A percentile compares a stretch with the other conserved stretches of the same genome.
phyloP scores from a whole-genome alignment of 1,140 invertebrate species.

The Panulirus ornatus region DNA sequence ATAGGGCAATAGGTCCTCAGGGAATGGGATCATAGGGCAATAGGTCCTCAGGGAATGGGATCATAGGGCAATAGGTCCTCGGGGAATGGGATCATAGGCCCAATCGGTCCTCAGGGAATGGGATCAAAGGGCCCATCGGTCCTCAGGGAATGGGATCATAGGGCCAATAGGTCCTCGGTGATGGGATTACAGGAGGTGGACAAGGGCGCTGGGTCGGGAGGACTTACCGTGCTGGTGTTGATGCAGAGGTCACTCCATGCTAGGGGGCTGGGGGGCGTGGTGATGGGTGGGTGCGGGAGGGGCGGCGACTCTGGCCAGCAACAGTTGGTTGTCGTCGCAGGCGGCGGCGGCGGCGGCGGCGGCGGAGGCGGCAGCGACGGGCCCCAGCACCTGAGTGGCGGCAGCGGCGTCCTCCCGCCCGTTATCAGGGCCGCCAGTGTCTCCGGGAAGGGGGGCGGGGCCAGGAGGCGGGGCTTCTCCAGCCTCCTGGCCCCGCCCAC shows the following conservation, averaged over 20 bases:
- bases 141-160: too few species aligned
- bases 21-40: too few species aligned
- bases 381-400: conserved; percentile 2
- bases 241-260: conserved; percentile 2
- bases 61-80: too few species aligned
- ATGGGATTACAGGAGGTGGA: too few species aligned
- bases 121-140: too few species aligned
- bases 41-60: too few species aligned
- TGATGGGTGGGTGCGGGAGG: neutral
- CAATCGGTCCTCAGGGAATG: too few species aligned
- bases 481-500: neutral
- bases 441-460: neutral
- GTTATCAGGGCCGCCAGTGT: conserved; percentile 1
- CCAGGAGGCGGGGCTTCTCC: neutral
- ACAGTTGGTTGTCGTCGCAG: neutral
- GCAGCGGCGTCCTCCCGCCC: neutral
- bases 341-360: neutral
- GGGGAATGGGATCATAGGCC: too few species aligned
- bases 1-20: too few species aligned
- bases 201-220: neutral
- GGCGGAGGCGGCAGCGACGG: neutral
- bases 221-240: neutral
- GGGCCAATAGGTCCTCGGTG: too few species aligned
- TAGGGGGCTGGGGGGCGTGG: neutral
- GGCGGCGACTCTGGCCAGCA: neutral